Evolutionary conservation across 2,113 vertebrate species (phyloP), one percentile per base, ranked within the genome.

Genomic region (Tragelaphus scriptus): DNA sequence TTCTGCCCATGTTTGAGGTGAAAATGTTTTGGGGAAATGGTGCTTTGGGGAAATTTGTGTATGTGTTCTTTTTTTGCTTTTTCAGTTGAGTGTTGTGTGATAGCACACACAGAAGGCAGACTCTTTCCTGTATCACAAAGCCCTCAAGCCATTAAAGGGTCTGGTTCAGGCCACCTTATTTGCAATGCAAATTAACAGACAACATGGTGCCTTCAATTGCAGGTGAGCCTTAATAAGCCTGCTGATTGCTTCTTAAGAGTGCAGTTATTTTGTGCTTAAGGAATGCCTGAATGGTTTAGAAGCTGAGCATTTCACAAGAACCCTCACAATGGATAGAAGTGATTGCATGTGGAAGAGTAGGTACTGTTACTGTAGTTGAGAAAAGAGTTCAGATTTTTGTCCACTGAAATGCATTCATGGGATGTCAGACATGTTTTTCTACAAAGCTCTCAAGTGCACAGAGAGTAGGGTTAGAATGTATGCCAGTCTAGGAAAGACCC

Each of bases 151-250:
- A 40, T 91, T 51, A 12, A 75, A 88, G 71, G 21, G 86, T 11
- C 80, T 87, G 86, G 28, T 17, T 44, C 32, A 75, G 10, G 19
- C 75, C 79, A 90, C 8, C 21, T 11, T n/a, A 90, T 97, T 95
- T 95, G 84, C 56, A 88, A 96, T 95, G 93, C 61, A 97, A 97
- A 97, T 94, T 63, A 97, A 77, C 32, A 58, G 58, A 59, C 95
- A 40, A 75, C 58, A 40, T 59, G 75, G 51, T 86, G 89, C 58
- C 75, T 97, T 90, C 85, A 82, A 53, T 88, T 68, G 63, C 61
- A 95, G 71, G 96, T 96, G 58, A 97, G 36, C 32, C 15, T 92
- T 98, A 95, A 94, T 82, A 77, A 92, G 25, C n/a, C 82, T 94
- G 56, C 92, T 96, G 63, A 96, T 97, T 96, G 84, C 93, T 91